These are phyloP conservation scores for Istiophorus platypterus DNA, from an alignment of 2,113 vertebrate species.

Conservation along the genomic window DNA sequence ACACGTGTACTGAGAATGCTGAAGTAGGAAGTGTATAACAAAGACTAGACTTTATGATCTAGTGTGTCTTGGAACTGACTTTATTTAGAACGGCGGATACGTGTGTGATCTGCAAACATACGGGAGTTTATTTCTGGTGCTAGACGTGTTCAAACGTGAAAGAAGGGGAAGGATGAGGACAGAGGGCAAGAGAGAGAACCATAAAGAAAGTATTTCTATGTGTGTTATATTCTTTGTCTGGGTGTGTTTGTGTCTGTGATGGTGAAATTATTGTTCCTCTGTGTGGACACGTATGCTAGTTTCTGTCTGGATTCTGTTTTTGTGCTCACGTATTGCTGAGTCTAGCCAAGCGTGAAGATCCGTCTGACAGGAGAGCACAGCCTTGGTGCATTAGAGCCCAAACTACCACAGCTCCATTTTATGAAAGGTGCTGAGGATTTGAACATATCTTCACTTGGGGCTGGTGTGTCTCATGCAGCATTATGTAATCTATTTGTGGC, in stretches of 20 bases:
- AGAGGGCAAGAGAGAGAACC: background rate
- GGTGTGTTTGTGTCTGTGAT: background rate
- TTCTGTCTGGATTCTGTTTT: slow-evolving; percentile 41
- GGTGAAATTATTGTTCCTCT: slow-evolving; percentile 27
- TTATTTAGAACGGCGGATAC: slow-evolving; percentile 34
- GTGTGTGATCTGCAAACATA: slow-evolving; percentile 5
- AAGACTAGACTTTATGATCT: slow-evolving; percentile 49
- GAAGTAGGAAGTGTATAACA: slow-evolving; percentile 37
- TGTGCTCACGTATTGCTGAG: slow-evolving; percentile 23
- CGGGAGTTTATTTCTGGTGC: slow-evolving; percentile 31
- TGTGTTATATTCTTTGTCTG: background rate
- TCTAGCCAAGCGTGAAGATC: slow-evolving; percentile 67
- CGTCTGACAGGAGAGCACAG: slow-evolving; percentile 74
- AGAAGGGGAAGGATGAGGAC: background rate
- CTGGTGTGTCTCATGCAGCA: slow-evolving; percentile 42
- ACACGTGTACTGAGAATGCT: slow-evolving; percentile 47
- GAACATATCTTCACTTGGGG: slow-evolving; percentile 47
- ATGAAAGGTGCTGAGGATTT: slow-evolving; percentile 71
- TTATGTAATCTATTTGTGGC: slow-evolving; percentile 64
- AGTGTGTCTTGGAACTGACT: slow-evolving; percentile 37
- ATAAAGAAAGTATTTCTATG: background rate
- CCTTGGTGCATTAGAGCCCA: slow-evolving; percentile 69
- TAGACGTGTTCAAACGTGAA: slow-evolving; percentile 43
- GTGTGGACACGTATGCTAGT: slow-evolving; percentile 20
- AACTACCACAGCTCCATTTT: slow-evolving; percentile 73